phyloP scores from a whole-genome alignment of 2,113 vertebrate genomes.

The Otis tarda region DNA sequence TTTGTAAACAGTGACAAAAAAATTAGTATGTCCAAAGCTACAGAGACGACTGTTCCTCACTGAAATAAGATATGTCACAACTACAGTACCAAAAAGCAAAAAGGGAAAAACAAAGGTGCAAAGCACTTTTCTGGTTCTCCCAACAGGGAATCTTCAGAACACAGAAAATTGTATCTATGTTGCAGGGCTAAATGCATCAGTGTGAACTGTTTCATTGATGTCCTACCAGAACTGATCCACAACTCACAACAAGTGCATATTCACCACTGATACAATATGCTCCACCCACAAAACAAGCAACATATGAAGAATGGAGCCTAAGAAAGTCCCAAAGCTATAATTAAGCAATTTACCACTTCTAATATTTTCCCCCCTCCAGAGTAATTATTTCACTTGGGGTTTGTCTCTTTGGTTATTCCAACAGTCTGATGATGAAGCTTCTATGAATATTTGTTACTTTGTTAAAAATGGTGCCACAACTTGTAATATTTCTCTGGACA shows the following conservation, averaged over 20 bases:
- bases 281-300: not conserved
- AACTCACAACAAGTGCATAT: not conserved
- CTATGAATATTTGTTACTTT: conserved; percentile 51
- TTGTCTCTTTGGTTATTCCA: not conserved
- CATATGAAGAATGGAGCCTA: not conserved
- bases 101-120: not conserved
- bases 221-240: not conserved
- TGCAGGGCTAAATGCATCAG: not conserved
- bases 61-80: not conserved
- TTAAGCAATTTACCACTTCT: not conserved
- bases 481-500: conserved; percentile 41
- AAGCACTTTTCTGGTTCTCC: not conserved
- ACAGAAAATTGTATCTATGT: not conserved
- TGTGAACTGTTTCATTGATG: not conserved
- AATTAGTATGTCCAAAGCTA: not conserved
- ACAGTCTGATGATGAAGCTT: conserved; percentile 11
- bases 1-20: not conserved
- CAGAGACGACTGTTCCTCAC: not conserved
- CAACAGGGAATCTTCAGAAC: not conserved
- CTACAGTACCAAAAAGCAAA: not conserved
- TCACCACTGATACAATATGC: not conserved
- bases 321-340: not conserved
- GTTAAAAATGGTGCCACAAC: conserved; percentile 48
- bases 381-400: not conserved
- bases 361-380: not conserved